Conservation (phyloP, 1,140 invertebrate genomes). For the Pseudachorutes palmiensis region DNA sequence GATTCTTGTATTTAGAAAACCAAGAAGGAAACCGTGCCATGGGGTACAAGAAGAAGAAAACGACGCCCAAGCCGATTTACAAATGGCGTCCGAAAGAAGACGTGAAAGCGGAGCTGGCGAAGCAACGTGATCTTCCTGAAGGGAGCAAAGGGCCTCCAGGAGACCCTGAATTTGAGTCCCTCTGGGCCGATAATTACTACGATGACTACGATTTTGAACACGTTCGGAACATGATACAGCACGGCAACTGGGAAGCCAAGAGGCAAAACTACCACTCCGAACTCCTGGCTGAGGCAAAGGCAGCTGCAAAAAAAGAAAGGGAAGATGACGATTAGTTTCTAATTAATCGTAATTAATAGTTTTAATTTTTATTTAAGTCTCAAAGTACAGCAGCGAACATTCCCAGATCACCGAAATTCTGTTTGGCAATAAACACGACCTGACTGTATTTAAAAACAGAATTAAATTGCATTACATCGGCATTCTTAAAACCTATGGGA, state of each 20-base stretch:
- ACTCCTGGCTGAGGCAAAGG: neutral
- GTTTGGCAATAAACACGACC: too few relatives aligned
- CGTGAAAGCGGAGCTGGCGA: neutral
- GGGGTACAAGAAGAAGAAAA: neutral
- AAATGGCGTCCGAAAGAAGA: conserved; percentile 9
- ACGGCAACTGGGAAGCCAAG: conserved; percentile 4
- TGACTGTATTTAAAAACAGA: too few relatives aligned
- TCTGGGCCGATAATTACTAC: conserved; percentile 14
- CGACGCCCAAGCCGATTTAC: neutral
- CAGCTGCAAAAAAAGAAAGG: neutral
- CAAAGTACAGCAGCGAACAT: too few relatives aligned
- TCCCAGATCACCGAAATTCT: too few relatives aligned
- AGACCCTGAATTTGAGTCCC: conserved; percentile 5
- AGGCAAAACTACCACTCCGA: conserved; percentile 12
- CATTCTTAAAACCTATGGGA: too few relatives aligned
- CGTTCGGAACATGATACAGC: neutral
- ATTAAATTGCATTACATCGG: too few relatives aligned
- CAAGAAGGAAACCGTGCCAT: too few relatives aligned
- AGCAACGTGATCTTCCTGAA: conserved; percentile 1
- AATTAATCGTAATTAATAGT: neutral
- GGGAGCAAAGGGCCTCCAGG: neutral
- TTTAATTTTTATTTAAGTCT: too few relatives aligned
- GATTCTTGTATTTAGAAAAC: too few relatives aligned
- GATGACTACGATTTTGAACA: conserved; percentile 17
- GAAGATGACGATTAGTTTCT: neutral